phyloP scores from a whole-genome alignment of 2,888 invertebrate species.

The Hirtodrosophila histrioides region DNA sequence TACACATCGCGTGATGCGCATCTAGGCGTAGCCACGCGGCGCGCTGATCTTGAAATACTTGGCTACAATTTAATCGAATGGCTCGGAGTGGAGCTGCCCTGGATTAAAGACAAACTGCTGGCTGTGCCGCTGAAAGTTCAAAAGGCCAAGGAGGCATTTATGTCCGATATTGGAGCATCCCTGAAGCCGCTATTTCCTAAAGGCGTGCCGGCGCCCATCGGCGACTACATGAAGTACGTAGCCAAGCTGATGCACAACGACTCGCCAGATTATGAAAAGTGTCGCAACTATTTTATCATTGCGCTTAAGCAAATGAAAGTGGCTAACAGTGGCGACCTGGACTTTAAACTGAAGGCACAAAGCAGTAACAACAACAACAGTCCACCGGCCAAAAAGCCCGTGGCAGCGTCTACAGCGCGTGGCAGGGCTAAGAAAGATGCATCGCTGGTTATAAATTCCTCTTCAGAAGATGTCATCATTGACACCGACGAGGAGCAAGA shows the following conservation, averaged over 20 bases:
- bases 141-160: constrained; percentile 88
- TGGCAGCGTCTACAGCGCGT: constrained; percentile 2
- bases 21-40: constrained; percentile 93
- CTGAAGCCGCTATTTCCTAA: constrained; percentile 80
- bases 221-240: constrained; percentile 89
- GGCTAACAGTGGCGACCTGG: constrained; percentile 86
- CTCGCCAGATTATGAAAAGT: constrained; percentile 90
- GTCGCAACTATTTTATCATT: constrained; percentile 87
- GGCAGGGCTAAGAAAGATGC: constrained; percentile 27
- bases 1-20: constrained; percentile 98
- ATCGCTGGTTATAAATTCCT: constrained; percentile 27
- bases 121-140: constrained; percentile 87
- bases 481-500: constrained; percentile 75
- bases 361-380: constrained; percentile 52
- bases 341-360: constrained; percentile 66
- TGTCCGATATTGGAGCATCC: constrained; percentile 85
- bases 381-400: constrained; percentile 43
- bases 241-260: constrained; percentile 89
- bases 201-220: constrained; percentile 85
- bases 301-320: constrained; percentile 88
- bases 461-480: constrained; percentile 57
- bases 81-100: constrained; percentile 93
- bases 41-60: constrained; percentile 97
- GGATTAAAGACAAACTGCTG: constrained; percentile 88
- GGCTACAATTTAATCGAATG: constrained; percentile 97